Evolutionary conservation across 2,113 vertebrate species (phyloP).

Genomic region (Thamnaconus septentrionalis): DNA sequence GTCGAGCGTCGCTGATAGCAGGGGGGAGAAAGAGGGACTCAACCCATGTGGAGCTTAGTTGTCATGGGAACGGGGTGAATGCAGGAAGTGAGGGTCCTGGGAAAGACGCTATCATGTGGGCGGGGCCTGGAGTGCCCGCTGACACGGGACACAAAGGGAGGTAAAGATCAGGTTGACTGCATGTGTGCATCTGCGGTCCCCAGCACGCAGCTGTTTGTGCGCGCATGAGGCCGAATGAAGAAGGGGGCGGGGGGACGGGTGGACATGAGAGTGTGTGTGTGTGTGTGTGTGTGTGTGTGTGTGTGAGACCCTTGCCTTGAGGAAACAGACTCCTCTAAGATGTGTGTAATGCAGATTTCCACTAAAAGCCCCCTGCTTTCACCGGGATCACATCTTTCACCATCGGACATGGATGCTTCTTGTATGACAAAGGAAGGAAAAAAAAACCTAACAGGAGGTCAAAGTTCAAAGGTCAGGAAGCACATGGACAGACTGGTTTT

Average conservation of each 20-base stretch:
- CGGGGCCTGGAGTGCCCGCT: constrained; percentile 65
- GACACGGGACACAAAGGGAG: constrained; percentile 69
- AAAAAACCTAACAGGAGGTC: constrained; percentile 26
- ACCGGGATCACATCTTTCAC: constrained; percentile 23
- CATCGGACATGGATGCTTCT: constrained; percentile 10
- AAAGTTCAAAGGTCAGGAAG: constrained; percentile 50
- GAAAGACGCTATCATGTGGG: constrained; percentile 73
- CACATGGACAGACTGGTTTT: constrained; percentile 53
- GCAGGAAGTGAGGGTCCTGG: constrained; percentile 77
- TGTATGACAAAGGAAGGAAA: constrained; percentile 21
- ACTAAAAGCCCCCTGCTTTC: constrained; percentile 13
- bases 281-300: constrained; percentile 11
- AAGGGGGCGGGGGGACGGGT: constrained; percentile 4
- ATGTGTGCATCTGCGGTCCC: constrained; percentile 20
- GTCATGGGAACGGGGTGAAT: constrained; percentile 74
- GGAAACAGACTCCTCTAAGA: constrained; percentile 14
- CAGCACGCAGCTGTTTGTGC: not conserved
- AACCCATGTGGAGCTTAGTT: constrained; percentile 64
- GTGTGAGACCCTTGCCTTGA: constrained; percentile 2
- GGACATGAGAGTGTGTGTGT: constrained; percentile 27
- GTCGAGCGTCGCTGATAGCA: constrained; percentile 66
- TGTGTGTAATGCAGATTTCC: constrained; percentile 36
- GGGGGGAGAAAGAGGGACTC: constrained; percentile 21
- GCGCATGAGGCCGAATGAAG: no score
- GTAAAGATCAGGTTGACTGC: constrained; percentile 69